These are phyloP conservation scores for Brachypalpus laphriformis DNA, from an alignment of 2,888 invertebrate genomes.

Conservation along the genomic window DNA sequence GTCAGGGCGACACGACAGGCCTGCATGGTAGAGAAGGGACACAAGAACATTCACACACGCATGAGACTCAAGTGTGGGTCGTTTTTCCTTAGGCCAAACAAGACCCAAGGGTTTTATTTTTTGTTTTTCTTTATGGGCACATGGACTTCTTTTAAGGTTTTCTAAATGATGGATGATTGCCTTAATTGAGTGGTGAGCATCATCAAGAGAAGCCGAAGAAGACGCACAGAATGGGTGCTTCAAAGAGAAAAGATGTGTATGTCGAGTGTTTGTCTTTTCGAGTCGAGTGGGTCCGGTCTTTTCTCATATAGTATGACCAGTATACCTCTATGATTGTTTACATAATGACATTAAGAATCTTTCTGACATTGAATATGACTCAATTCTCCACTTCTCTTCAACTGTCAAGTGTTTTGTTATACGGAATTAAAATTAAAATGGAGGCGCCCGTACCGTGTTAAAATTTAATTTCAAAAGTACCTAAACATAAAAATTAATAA, in stretches of 20 bases:
- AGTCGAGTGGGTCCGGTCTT: slow-evolving; percentile 43
- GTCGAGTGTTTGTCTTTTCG: slow-evolving; percentile 64
- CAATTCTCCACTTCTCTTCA: slow-evolving; percentile 20
- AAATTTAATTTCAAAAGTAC: slow-evolving; percentile 40
- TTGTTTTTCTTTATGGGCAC: not conserved
- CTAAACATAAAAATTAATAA: slow-evolving; percentile 49
- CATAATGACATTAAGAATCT: slow-evolving; percentile 9
- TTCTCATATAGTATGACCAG: slow-evolving; percentile 7
- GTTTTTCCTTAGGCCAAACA: slow-evolving; percentile 22
- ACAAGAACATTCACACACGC: not conserved
- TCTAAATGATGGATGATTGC: slow-evolving; percentile 71
- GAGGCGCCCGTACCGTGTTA: slow-evolving; percentile 43
- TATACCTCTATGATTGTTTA: slow-evolving; percentile 29
- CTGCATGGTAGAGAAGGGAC: not conserved
- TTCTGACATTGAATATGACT: slow-evolving; percentile 52
- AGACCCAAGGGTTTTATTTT: slow-evolving; percentile 45
- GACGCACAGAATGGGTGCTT: slow-evolving; percentile 25
- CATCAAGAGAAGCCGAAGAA: slow-evolving; percentile 64
- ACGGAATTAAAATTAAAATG: slow-evolving; percentile 32
- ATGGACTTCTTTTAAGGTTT: slow-evolving; percentile 17
- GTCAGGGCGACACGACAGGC: slow-evolving; percentile 65
- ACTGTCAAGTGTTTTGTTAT: slow-evolving; percentile 17
- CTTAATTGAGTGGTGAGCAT: slow-evolving; percentile 69
- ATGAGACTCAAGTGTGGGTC: slow-evolving; percentile 52
- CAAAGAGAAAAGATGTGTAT: slow-evolving; percentile 9